Conservation (phyloP, 2,113 vertebrate genomes). For the Serinus canaria region DNA sequence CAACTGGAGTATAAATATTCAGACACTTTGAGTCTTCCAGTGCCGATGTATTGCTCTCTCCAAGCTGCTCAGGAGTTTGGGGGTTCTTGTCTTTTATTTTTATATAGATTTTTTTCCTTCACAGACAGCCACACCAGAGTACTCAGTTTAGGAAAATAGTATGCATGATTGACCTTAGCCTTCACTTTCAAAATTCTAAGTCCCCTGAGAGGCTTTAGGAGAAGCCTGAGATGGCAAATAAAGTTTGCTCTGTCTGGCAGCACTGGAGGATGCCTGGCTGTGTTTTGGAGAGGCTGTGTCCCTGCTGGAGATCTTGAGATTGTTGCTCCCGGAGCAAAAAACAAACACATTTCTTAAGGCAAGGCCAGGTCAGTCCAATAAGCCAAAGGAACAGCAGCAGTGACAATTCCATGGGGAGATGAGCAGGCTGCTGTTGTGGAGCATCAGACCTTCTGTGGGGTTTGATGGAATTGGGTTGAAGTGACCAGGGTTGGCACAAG, state of each 20-base stretch:
- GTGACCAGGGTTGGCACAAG: not conserved
- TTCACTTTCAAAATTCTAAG: slow-evolving; percentile 47
- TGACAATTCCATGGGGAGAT: not conserved
- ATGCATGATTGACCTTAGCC: slow-evolving; percentile 47
- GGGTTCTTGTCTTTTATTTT: not conserved
- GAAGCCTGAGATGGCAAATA: slow-evolving; percentile 38
- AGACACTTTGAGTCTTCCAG: slow-evolving; percentile 48
- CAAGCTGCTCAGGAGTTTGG: not conserved
- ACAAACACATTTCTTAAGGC: not conserved
- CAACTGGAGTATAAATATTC: slow-evolving; percentile 42
- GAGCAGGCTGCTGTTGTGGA: not conserved
- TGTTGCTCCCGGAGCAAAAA: not conserved
- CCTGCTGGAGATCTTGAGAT: not conserved
- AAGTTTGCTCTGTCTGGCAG: slow-evolving; percentile 24
- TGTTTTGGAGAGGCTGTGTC: not conserved
- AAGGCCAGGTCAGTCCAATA: not conserved
- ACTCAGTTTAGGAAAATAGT: slow-evolving; percentile 40
- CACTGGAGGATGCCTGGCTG: not conserved
- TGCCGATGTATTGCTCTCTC: not conserved
- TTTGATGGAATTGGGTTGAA: not conserved
- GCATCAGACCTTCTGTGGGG: not conserved
- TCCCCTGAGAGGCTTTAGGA: slow-evolving; percentile 22
- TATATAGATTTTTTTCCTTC: not conserved
- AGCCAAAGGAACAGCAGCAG: not conserved
- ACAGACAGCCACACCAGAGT: not conserved